Base-by-base conservation (phyloP, 2,797 vertebrate species). In the Sciurus vulgaris region DNA sequence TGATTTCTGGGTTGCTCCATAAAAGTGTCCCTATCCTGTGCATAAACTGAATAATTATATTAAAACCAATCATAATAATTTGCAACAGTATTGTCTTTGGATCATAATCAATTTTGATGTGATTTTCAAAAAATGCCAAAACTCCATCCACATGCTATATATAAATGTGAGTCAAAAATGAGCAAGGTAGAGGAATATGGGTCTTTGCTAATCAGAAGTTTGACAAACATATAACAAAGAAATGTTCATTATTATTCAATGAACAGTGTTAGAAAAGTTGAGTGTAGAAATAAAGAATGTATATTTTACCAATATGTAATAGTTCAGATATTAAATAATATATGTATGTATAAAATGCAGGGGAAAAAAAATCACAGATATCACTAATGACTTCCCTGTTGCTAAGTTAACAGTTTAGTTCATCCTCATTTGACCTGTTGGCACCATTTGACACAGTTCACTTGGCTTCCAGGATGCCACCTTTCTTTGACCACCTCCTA, bases 1-100 rank as follows among this genome's bases (percentile, higher is more conserved):
- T 33, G 87, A 7, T 88, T 95, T 95, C 51, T 79, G 56, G 41
- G 30, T 94, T 67, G 73, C 51, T 95, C 73, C 67, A 78, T 90
- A 44, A 79, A 93, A 94, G 22, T 65, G n/a, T 86, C 76, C 33
- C 26, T 61, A 9, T 67, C 24, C 13, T 78, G 4, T 78, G 41
- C 12, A 67, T 74, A 33, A 92, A 90, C 30, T 72, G 13, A 90
- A 65, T 44, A 92, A 87, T 61, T 18, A 6, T 69, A 74, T 76
- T 94, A 47, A 91, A 84, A n/a, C 35, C 81, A 67, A n/a, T 86
- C 51, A 18, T 74, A 35, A 10, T 89, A 83, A 95, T 81, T 84
- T 91, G 73, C 12, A 93, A 76, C 56, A 76, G 18, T 76, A 56
- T 51, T 20, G n/a, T 56, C 76, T 88, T 92, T 87, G 54, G 44